phyloP scores from a whole-genome alignment of 2,113 vertebrate genomes.

The Arizona elegans region DNA sequence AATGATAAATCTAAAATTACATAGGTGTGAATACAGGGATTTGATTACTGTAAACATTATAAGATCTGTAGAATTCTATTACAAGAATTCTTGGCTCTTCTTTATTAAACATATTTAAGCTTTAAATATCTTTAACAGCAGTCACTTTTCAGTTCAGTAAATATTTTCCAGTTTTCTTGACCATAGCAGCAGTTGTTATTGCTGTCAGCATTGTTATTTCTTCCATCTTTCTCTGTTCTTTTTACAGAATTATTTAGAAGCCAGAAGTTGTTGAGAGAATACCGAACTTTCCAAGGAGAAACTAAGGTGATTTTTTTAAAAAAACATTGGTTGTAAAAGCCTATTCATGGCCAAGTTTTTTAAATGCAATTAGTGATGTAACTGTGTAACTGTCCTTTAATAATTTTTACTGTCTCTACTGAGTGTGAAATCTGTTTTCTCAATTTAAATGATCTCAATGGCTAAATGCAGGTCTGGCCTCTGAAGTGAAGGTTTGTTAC shows the following conservation, averaged over 20 bases:
- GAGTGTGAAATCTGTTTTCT: background rate
- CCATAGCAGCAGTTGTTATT: background rate
- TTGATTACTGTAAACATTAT: background rate
- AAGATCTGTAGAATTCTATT: background rate
- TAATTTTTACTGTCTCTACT: background rate
- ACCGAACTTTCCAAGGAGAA: constrained; percentile 94
- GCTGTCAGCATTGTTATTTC: background rate
- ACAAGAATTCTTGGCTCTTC: background rate
- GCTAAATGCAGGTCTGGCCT: background rate
- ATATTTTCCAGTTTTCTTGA: background rate
- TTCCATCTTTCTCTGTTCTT: background rate
- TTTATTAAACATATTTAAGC: background rate
- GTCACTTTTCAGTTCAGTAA: background rate
- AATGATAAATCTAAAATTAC: background rate
- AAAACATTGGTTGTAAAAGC: background rate
- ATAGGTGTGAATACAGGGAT: background rate
- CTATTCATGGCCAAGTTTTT: background rate
- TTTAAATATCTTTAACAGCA: too few species aligned
- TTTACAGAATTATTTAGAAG: constrained; percentile 87
- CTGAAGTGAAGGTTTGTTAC: background rate
- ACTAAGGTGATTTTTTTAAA: constrained; percentile 80
- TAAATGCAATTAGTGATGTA: fast-evolving
- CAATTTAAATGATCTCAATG: background rate
- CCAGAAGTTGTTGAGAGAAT: constrained; percentile 90
- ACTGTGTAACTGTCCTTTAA: background rate